phyloP scores from a whole-genome alignment of 1,140 invertebrate species.

The Notospermus geniculatus region DNA sequence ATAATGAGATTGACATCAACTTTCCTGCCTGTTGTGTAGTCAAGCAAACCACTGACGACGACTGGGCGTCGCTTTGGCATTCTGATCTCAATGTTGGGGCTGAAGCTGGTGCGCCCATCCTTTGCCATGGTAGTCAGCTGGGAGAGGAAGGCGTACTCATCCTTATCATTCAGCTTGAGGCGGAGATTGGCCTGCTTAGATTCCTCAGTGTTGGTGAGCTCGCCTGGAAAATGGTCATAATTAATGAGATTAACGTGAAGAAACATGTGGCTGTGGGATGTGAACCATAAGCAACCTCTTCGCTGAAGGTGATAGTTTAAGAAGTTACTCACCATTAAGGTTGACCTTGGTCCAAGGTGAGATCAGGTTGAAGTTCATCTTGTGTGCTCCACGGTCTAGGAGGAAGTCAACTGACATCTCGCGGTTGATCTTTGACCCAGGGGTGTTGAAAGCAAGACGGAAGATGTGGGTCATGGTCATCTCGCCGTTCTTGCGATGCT shows the following conservation, averaged over 20 bases:
- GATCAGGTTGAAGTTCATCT: constrained; percentile 38
- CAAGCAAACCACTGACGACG: constrained; percentile 27
- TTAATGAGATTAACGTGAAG: too few relatives aligned
- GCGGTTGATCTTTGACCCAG: constrained; percentile 55
- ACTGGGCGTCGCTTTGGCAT: constrained; percentile 28
- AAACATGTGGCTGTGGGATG: neutral
- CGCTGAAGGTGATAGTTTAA: neutral
- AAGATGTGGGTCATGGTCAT: constrained; percentile 12
- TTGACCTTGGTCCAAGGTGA: constrained; percentile 54
- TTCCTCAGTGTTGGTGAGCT: constrained; percentile 27
- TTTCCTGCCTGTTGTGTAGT: constrained; percentile 17
- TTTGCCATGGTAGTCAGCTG: constrained; percentile 29
- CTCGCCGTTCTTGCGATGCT: constrained; percentile 14
- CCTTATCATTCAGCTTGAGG: constrained; percentile 35
- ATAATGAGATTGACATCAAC: constrained; percentile 31
- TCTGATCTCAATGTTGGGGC: constrained; percentile 33
- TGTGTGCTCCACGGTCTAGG: constrained; percentile 41
- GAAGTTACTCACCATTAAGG: constrained; percentile 40
- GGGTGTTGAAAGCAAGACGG: constrained; percentile 55
- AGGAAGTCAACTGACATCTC: constrained; percentile 49
- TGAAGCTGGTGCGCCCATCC: constrained; percentile 28
- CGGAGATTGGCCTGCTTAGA: constrained; percentile 32
- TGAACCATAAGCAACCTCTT: neutral
- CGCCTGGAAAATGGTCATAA: constrained; percentile 28
- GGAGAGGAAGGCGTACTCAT: constrained; percentile 34